Base-by-base conservation (phyloP, 2,888 invertebrate species). In the Aphodius granarius region DNA sequence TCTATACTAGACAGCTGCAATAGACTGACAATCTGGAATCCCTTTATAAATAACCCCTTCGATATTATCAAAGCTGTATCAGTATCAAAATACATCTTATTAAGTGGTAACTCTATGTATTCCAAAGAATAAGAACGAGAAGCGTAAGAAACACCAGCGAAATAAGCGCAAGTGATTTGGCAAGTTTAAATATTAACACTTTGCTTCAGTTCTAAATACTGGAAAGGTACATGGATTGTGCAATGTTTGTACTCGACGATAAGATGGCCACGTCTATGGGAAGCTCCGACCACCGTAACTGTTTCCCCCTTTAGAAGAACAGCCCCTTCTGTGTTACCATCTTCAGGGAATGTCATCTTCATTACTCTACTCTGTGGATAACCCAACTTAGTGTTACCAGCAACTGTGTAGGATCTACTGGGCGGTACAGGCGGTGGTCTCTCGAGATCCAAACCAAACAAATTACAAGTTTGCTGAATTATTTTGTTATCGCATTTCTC, bases 281-380 rank as follows among this genome's bases (percentile, higher is more conserved):
- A 96, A 71, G 96, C 95, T 78, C 97, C 97, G 65, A 97, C 91
- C 72, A 96, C 97, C 76, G 94, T 90, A 79, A 98, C 97, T 72
- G 93, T 90, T 86, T 97, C 96, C 75, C 97, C 97, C 87, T 95
- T 94, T 83, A 93, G 90, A 76, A 94, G 86, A 71, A 92, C 91
- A 22, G 90, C 88, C 65, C 91, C 91, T n/a, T 90, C 90, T 16
- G 87, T 88, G 73, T 86, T 87, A 78, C 86, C 88, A 75, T 89
- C 90, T 78, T 88, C 87, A 81, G 94, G 93, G 89, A 94, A 97
- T 81, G 94, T 94, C 90, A 94, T 94, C 88, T 95, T 95, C 94
- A 97, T 96, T 76, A 95, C 90, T 84, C 97, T 92, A 81, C 93
- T 94, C 89, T 97, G 97, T 79, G 97, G 97, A 89, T 97, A 97